Conservation (phyloP, 2,888 invertebrate species). For the Diachrysia chrysitis region DNA sequence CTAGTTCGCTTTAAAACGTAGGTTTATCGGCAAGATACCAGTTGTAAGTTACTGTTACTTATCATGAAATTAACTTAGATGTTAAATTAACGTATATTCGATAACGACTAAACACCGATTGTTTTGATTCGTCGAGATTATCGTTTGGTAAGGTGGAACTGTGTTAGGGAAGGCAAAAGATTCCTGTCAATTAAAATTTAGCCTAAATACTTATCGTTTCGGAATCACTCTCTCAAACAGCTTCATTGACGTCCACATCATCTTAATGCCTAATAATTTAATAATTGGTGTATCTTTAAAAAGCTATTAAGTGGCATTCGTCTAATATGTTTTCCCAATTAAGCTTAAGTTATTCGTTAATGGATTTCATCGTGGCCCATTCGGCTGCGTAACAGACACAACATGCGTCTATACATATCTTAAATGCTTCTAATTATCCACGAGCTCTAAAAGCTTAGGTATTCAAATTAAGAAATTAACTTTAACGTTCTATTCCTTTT, state of each 20-base stretch:
- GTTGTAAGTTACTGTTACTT: constrained; percentile 82
- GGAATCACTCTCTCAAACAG: constrained; percentile 63
- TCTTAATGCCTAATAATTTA: constrained; percentile 61
- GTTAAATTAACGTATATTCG: constrained; percentile 71
- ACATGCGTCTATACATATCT: constrained; percentile 66
- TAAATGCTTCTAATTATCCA: constrained; percentile 69
- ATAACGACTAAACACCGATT: constrained; percentile 70
- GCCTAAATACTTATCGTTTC: constrained; percentile 75
- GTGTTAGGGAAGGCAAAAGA: constrained; percentile 78
- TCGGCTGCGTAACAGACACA: constrained; percentile 66
- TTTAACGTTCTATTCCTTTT: constrained; percentile 56
- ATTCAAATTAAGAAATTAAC: constrained; percentile 71
- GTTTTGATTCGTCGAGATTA: constrained; percentile 76
- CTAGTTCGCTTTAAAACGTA: constrained; percentile 88
- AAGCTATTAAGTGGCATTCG: constrained; percentile 61
- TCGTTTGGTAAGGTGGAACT: constrained; percentile 85
- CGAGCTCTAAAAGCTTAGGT: constrained; percentile 63
- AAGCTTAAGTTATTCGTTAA: constrained; percentile 74
- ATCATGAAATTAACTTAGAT: constrained; percentile 81
- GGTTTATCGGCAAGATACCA: constrained; percentile 87
- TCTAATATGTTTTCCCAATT: constrained; percentile 73
- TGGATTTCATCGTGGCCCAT: constrained; percentile 64
- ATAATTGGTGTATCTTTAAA: constrained; percentile 61
- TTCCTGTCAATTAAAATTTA: constrained; percentile 73
- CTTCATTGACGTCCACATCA: constrained; percentile 53